These are phyloP conservation scores for Tapera naevia DNA, from an alignment of 2,797 vertebrate genomes.

Conservation along the genomic window DNA sequence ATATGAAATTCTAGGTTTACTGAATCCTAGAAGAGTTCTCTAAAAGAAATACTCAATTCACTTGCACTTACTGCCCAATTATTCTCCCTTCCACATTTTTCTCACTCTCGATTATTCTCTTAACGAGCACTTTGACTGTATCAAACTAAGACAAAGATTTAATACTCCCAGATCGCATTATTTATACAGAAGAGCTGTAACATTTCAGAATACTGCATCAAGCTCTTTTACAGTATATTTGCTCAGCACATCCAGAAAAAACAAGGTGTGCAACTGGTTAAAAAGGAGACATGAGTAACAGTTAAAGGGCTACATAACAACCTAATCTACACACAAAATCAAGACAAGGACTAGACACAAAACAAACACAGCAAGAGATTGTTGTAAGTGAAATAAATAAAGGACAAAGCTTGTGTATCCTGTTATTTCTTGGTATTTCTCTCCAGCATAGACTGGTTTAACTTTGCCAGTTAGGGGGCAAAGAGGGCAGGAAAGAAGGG, in stretches of 20 bases:
- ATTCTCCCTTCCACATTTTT: not conserved
- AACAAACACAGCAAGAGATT: not conserved
- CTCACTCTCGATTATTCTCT: not conserved
- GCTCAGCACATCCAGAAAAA: not conserved
- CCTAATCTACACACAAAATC: not conserved
- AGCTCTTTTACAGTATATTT: not conserved
- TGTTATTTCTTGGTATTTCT: not conserved
- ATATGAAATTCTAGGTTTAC: not conserved
- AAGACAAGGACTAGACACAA: not conserved
- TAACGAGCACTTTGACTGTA: not conserved
- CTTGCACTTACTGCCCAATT: not conserved
- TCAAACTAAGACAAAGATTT: not conserved
- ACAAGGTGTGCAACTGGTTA: not conserved
- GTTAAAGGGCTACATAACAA: not conserved
- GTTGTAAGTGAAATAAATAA: not conserved
- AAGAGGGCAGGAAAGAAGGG: rapidly evolving
- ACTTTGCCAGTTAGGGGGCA: not conserved
- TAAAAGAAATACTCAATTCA: not conserved
- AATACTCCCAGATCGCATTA: not conserved
- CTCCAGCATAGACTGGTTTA: not conserved
- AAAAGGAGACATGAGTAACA: not conserved
- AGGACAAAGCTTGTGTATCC: not conserved
- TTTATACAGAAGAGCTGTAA: not conserved
- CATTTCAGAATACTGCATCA: not conserved
- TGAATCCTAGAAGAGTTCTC: not conserved